These are phyloP conservation scores for Lycia hirtaria DNA, from an alignment of 2,888 invertebrate genomes.

Conservation along the genomic window DNA sequence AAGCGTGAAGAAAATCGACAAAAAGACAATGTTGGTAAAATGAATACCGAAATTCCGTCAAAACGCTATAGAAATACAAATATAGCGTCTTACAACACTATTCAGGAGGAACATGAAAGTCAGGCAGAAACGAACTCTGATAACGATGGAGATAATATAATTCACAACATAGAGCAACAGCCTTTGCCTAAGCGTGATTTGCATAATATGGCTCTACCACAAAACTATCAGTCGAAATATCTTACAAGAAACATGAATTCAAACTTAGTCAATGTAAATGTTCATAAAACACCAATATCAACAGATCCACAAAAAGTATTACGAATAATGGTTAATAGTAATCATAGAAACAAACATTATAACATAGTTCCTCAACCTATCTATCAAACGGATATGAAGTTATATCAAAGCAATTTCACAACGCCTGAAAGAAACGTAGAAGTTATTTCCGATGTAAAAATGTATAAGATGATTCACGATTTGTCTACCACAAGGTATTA, in stretches of 20 bases:
- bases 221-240: conserved; percentile 5
- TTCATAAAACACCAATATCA: conserved; percentile 48
- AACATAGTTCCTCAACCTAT: conserved; percentile 34
- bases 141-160: neutral
- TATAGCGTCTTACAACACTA: neutral
- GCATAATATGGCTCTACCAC: neutral
- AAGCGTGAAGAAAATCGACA: neutral
- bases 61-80: neutral
- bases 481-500: conserved; percentile 41
- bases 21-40: neutral
- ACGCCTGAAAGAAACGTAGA: conserved; percentile 21
- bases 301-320: conserved; percentile 49
- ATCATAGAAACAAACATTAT: conserved; percentile 43
- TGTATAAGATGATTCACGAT: conserved; percentile 43
- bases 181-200: neutral
- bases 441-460: conserved; percentile 40
- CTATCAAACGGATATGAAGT: conserved; percentile 36
- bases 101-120: neutral
- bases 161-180: neutral
- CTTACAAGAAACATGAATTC: conserved; percentile 40
- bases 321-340: conserved; percentile 21
- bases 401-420: conserved; percentile 36
- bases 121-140: neutral
- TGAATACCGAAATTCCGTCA: conserved; percentile 6
- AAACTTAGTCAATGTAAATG: conserved; percentile 49